Evolutionary conservation across 2,797 vertebrate genomes (phyloP), one percentile per base, ranked within the genome.

Genomic region (Rhynchonycteris naso): DNA sequence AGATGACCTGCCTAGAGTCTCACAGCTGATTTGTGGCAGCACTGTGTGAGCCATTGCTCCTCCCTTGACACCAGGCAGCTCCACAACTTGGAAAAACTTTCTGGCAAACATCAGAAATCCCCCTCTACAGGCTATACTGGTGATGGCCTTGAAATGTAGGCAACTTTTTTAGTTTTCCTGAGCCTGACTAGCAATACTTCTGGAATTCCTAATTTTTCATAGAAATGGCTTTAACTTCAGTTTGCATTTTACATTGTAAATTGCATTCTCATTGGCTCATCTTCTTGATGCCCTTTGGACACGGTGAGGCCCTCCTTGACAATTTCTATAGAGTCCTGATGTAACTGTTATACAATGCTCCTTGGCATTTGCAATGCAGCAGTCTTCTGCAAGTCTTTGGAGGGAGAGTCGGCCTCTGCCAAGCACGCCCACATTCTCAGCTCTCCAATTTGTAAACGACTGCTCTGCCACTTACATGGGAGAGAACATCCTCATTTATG

Each of bases 321-420:
- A 9, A 6, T 35, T 30, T 65, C 80, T 92, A 52, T 30, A 47
- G 4, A 58, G 35, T 75, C 54, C 30, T 56, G n/a, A 66, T 47
- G 26, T 16, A 69, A 78, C 38, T 10, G 12, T 9, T 2, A 21
- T 1, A 30, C 30, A 12, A 18, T 4, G 30, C 47, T 68, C 33
- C 61, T 58, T 0, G 4, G 78, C 5, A 58, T 1, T 0, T 0
- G n/a, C 35, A 33, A 88, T 0, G 2, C 63, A 30, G 3, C 15
- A 4, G 19, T 15, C 30, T 13, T 24, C 83, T 19, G 10, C 4
- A 0, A 26, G 14, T 14, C 66, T 76, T 3, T 0, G 4, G 50
- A 81, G 56, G 24, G 19, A 71, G 43, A 0, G 5, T 10, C 50
- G 0, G 3, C 15, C 47, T n/a, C 35, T 22, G 35, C n/a, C 8